These are phyloP conservation scores for Cyprinodon tularosa DNA, from an alignment of 2,113 vertebrate species.

Conservation along the genomic window DNA sequence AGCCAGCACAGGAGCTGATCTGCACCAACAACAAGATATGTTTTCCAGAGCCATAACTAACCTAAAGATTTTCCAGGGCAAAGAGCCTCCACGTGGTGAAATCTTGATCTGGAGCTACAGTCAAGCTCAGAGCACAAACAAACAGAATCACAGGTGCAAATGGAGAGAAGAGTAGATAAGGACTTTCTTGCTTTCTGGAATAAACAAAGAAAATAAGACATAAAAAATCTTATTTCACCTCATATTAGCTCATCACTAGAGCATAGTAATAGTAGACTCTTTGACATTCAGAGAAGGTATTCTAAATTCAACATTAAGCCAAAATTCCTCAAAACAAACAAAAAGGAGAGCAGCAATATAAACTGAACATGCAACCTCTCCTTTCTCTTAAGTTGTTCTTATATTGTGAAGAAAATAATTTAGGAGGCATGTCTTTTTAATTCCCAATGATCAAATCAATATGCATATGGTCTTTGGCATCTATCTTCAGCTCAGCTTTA, in stretches of 20 bases:
- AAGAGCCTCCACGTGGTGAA: constrained; percentile 78
- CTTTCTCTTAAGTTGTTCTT: not conserved
- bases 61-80: constrained; percentile 79
- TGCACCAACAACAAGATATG: too few species aligned
- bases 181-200: constrained; percentile 70
- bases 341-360: too few species aligned
- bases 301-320: not conserved
- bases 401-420: not conserved
- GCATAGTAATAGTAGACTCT: not conserved
- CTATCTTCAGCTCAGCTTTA: not conserved
- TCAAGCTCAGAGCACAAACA: constrained; percentile 35
- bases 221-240: not conserved
- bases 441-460: not conserved
- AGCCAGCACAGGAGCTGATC: too few species aligned
- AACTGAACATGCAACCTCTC: too few species aligned
- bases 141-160: constrained; percentile 52
- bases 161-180: constrained; percentile 30
- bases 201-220: constrained; percentile 13
- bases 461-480: not conserved
- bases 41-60: too few species aligned
- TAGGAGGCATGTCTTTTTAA: constrained; percentile 4
- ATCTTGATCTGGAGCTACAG: constrained; percentile 60
- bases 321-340: too few species aligned
- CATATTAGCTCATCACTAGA: not conserved
- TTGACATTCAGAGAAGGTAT: not conserved